Percentiles rank a stretch among this genome's conserved stretches.
phyloP scores from a whole-genome alignment of 2,113 vertebrate species.

The Corapipo altera region DNA sequence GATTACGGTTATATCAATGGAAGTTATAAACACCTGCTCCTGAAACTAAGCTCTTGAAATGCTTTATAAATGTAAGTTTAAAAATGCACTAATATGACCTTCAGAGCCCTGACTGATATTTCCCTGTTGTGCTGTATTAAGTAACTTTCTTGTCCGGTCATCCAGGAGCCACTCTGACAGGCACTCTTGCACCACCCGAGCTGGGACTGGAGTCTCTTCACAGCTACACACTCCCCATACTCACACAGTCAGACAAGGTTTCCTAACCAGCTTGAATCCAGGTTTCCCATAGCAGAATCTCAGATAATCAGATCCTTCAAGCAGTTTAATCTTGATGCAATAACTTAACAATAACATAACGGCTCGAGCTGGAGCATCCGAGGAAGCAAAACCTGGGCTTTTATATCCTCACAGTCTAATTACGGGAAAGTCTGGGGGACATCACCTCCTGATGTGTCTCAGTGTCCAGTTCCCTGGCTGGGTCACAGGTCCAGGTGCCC shows the following conservation, averaged over 20 bases:
- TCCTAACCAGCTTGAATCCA: not conserved
- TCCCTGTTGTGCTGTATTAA: not conserved
- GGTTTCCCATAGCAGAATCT: not conserved
- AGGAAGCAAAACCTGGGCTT: not conserved
- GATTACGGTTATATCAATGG: not conserved
- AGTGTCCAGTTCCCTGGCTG: not conserved
- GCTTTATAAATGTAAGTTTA: not conserved
- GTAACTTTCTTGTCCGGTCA: not conserved
- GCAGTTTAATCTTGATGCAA: not conserved
- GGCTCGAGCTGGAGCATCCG: no score
- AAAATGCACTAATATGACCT: not conserved
- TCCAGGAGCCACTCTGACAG: not conserved
- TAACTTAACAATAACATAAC: not conserved
- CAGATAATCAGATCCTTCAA: not conserved
- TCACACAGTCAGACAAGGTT: not conserved
- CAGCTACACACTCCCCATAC: not conserved
- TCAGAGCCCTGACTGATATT: not conserved
- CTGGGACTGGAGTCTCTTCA: rapidly evolving
- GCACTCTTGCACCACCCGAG: not conserved
- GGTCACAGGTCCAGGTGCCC: not conserved
- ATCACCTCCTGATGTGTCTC: rapidly evolving
- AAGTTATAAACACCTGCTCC: not conserved
- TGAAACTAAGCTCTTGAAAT: not conserved
- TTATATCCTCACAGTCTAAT: not conserved
- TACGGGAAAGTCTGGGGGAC: no score